Percentiles rank a stretch among this genome's conserved stretches.
phyloP scores from a whole-genome alignment of 2,888 invertebrate genomes.

The Drosophila meridiana region DNA sequence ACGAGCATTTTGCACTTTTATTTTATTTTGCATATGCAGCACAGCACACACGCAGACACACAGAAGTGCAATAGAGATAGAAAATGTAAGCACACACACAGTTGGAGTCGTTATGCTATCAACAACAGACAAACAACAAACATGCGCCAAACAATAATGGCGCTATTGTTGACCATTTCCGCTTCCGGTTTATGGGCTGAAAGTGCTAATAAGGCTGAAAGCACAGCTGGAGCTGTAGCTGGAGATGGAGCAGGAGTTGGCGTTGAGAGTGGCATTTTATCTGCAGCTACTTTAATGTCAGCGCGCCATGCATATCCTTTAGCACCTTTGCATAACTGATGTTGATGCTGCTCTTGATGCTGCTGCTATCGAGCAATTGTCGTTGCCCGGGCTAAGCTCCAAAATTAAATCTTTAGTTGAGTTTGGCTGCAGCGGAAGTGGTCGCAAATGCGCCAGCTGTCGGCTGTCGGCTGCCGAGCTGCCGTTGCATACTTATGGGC shows the following conservation, averaged over 20 bases:
- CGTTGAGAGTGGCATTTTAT: constrained; percentile 11
- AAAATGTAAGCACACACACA: neutral
- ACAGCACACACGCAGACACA: constrained; percentile 4
- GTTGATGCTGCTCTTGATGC: constrained; percentile 3
- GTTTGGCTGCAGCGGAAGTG: constrained; percentile 49
- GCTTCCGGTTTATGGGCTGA: constrained; percentile 74
- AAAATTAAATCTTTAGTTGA: constrained; percentile 43
- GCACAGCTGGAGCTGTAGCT: constrained; percentile 25
- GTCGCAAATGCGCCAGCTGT: constrained; percentile 27
- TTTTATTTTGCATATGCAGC: constrained; percentile 44
- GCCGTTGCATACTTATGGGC: constrained; percentile 56
- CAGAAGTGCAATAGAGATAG: neutral
- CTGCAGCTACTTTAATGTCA: constrained; percentile 18
- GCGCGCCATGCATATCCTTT: constrained; percentile 1
- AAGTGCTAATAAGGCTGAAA: constrained; percentile 74
- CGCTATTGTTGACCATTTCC: constrained; percentile 80
- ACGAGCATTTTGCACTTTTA: too few species aligned
- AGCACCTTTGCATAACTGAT: constrained; percentile 27
- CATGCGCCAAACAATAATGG: constrained; percentile 77
- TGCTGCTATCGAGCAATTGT: constrained; percentile 24
- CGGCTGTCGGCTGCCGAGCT: constrained; percentile 8
- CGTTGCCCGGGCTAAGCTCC: constrained; percentile 19
- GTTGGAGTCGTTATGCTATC: constrained; percentile 50
- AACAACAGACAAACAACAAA: constrained; percentile 72
- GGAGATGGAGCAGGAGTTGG: neutral